Evolutionary conservation across 1,140 invertebrate genomes (phyloP).

Genomic region (Drosophila punjabiensis): DNA sequence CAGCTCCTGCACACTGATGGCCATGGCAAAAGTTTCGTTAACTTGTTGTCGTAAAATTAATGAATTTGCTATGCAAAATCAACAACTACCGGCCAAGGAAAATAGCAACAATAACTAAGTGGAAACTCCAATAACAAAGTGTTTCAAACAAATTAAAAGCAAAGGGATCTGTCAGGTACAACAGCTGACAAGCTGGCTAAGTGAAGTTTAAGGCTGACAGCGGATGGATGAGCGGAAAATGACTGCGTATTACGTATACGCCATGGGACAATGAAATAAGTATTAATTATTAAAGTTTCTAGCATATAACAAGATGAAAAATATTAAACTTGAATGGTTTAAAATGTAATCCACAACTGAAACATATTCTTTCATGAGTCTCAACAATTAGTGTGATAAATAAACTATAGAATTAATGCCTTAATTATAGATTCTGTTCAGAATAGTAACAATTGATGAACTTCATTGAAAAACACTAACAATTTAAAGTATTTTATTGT

Average conservation of each 20-base stretch:
- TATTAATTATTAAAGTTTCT: not conserved
- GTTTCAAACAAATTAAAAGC: conserved; percentile 60
- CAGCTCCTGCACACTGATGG: conserved; percentile 36
- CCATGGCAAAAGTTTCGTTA: conserved; percentile 59
- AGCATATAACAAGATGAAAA: not conserved
- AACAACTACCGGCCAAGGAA: conserved; percentile 55
- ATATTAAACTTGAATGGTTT: not conserved
- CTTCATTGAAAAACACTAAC: not conserved
- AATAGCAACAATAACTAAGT: conserved; percentile 34
- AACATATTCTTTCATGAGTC: too few species aligned
- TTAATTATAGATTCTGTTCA: not conserved
- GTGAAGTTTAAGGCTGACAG: not conserved
- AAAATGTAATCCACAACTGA: not conserved
- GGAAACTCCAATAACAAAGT: conserved; percentile 37
- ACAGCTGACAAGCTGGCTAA: not conserved
- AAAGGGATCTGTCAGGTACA: conserved; percentile 32
- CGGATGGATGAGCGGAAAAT: not conserved
- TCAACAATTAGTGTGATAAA: too few species aligned
- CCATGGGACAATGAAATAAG: not conserved
- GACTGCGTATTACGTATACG: not conserved
- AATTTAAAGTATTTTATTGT: not conserved
- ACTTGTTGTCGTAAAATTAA: conserved; percentile 65
- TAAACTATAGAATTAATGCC: too few species aligned
- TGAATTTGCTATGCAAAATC: conserved; percentile 82
- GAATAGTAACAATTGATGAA: not conserved